Base-by-base conservation (phyloP, 1,140 invertebrate species). In the Bombus sibiricus region DNA sequence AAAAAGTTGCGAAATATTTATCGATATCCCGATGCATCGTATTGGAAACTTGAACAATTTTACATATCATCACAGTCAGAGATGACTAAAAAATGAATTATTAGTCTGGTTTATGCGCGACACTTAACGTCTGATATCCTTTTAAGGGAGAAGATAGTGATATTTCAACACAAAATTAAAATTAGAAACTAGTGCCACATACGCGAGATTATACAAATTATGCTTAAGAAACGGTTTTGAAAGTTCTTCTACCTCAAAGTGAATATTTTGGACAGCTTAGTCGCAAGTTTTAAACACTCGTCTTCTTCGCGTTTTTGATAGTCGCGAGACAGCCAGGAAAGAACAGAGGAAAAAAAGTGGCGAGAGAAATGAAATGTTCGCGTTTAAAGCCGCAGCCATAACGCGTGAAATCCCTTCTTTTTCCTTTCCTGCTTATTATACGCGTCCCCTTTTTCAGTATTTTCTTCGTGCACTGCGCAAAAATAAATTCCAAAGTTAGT, bases 351-450 rank as follows among this genome's bases (percentile, higher is more conserved):
- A 68, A 80, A 81, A 72, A 77, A 64, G 66, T 80, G 86, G 47
- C 57, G 47, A 68, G 86, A 84, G 77, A 72, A 85, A 85, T 43
- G 57, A 68, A 84, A 83, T 75, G 59, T 43, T 75, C 18, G 62
- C 72, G 72, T 32, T 82, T 86, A 76, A 86, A 86, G 71, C 72
- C 59, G 32, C 59, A 47, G 62, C n/a, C 41, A 12, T 47, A 47
- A 57, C 69, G 66, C 73, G 85, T 81, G 83, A 87, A 87, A 85
- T 85, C 74, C 59, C 37, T 64, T 53, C 80, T 57, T 41, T 72
- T 83, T 39, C 81, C 18, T 25, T 32, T 8, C 32, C 18, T 43
- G 47, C 37, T 68, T 57, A 79, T 84, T 79, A 79, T 62, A 72
- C n/a, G 18, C 43, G 22, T 62, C 64, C 34, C 37, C 39, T 25